A percentile compares a stretch with the other conserved stretches of the same genome.
Evolutionary conservation across 2,113 vertebrate species (phyloP).

Genomic region (Tetrao urogallus): DNA sequence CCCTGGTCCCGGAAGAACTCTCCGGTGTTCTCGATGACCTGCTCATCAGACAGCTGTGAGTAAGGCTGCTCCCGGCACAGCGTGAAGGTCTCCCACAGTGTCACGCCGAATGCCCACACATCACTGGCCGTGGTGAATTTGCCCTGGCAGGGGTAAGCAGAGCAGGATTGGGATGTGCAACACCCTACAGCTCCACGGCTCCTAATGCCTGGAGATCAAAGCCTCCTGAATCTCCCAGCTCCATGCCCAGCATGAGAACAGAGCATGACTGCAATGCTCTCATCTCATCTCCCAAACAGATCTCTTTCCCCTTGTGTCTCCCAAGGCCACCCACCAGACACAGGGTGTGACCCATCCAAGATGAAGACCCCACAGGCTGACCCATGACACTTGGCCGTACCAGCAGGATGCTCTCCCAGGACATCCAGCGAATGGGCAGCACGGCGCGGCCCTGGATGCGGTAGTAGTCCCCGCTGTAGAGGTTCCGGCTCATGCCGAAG

Average conservation of each 20-base stretch:
- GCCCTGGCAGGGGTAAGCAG: constrained; percentile 80
- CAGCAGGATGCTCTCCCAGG: constrained; percentile 97
- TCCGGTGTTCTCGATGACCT: constrained; percentile 97
- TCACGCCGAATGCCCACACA: constrained; percentile 94
- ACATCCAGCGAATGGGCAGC: constrained; percentile 99
- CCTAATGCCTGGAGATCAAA: neutral
- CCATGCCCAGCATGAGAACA: neutral
- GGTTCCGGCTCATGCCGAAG: constrained; percentile 98
- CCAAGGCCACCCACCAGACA: neutral
- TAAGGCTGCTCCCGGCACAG: constrained; percentile 95
- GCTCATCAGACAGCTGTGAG: constrained; percentile 92
- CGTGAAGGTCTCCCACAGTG: constrained; percentile 94
- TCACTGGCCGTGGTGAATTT: constrained; percentile 98
- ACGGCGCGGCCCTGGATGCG: constrained; percentile 96
- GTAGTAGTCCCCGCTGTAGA: constrained; percentile 98
- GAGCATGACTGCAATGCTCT: fast-evolving
- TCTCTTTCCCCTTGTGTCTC: neutral
- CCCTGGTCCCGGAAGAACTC: constrained; percentile 96
- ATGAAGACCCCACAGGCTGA: too few species aligned
- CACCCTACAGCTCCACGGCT: neutral
- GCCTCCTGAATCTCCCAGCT: neutral
- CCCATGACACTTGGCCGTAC: constrained; percentile 57
- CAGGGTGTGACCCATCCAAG: too few species aligned
- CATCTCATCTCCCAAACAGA: neutral
- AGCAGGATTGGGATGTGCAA: neutral